Evolutionary conservation across 2,113 vertebrate genomes (phyloP).

Genomic region (Casuarius casuarius): DNA sequence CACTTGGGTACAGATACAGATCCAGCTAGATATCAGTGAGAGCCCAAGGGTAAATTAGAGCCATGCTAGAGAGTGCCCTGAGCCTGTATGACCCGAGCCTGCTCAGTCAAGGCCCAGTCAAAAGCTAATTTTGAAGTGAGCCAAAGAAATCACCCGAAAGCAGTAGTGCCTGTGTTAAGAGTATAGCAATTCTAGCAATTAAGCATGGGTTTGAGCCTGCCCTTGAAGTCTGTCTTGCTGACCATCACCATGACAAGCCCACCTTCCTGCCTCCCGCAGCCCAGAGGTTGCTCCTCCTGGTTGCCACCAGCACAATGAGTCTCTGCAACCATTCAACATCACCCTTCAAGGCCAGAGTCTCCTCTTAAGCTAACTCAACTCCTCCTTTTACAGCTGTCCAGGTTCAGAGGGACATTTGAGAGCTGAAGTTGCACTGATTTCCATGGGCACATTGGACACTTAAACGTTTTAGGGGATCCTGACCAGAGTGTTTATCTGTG

Average conservation of each 20-base stretch:
- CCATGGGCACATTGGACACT: background rate
- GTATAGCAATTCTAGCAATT: background rate
- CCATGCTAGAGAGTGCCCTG: background rate
- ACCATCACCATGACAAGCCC: background rate
- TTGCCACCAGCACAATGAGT: background rate
- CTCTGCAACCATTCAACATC: background rate
- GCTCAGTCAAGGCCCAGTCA: background rate
- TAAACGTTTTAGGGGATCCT: background rate
- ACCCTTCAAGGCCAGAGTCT: background rate
- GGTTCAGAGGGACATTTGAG: background rate
- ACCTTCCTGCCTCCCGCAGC: background rate
- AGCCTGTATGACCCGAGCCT: fast-evolving
- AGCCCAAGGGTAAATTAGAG: background rate
- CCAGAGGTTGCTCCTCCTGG: background rate
- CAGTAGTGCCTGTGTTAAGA: background rate
- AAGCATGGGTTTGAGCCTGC: background rate
- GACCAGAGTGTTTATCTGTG: background rate
- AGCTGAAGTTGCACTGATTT: background rate
- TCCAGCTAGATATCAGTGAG: background rate
- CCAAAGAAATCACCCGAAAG: background rate
- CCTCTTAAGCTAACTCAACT: background rate
- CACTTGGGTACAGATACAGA: background rate
- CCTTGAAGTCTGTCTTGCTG: background rate
- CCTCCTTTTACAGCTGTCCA: background rate
- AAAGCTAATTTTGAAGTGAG: background rate